Base-by-base conservation (phyloP, 2,888 invertebrate species). In the Athalia circularis region DNA sequence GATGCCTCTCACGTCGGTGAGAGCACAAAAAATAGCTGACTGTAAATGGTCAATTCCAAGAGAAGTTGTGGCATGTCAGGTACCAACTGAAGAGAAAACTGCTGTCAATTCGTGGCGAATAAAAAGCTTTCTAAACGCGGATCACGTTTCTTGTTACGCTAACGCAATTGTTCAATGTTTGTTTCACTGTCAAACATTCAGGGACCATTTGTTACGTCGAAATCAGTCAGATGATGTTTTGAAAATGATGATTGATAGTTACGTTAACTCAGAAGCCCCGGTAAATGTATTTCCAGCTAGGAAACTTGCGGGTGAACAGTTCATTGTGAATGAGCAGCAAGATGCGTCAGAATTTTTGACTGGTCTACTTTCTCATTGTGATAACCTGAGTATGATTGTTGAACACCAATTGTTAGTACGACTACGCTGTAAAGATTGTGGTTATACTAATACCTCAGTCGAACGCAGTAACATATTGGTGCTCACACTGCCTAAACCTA, bases 11-110 rank as follows among this genome's bases (percentile, higher is more conserved):
- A 29, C 29, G 2, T 1, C 29, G 29, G 29, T 29, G 29, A 82
- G 47, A 81, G 82, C 75, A 77, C 80, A 61, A 72, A 82, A 47
- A 65, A 80, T 59, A 54, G 74, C 29, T 29, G 29, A 29, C 29
- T 29, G 2, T 29, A 29, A 29, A 29, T 29, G 29, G 29, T 29
- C 29, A 9, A 15, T 57, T 6, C 81, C 61, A 50, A 15, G 9
- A 29, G 80, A 70, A 64, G 57, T 77, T n/a, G 29, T 0, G 29
- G 0, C 29, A 29, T 29, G 29, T 29, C 29, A 29, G 29, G 29
- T 29, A 29, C 29, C 29, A 2, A 2, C 29, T 2, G 29, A 29
- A 29, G 29, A 29, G 2, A 29, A 29, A 2, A 29, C 0, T 2
- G 29, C 29, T 1, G 29, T 29, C 13, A 11, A 29, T 1, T 29